Evolutionary conservation across 2,888 invertebrate genomes (phyloP).

Genomic region (Drepana falcataria): DNA sequence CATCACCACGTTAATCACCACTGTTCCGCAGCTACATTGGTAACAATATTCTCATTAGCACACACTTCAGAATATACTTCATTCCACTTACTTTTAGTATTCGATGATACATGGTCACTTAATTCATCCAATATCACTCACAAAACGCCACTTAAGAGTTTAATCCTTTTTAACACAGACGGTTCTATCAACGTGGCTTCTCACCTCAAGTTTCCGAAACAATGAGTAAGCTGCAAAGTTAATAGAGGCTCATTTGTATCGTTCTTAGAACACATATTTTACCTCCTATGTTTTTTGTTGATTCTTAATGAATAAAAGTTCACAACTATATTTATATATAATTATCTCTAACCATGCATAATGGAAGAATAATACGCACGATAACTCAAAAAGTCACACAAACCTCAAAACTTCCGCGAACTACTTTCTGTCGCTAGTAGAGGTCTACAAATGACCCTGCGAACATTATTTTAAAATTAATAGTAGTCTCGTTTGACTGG

Average conservation of each 20-base stretch:
- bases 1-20: too few relatives aligned
- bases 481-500: background rate
- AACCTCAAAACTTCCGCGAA: background rate
- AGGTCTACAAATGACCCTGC: background rate
- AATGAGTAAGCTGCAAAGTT: constrained; percentile 6
- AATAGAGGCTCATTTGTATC: constrained; percentile 5
- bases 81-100: background rate
- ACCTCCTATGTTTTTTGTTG: constrained; percentile 1
- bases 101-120: background rate
- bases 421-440: background rate
- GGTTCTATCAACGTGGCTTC: constrained; percentile 3
- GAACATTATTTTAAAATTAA: background rate
- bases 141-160: background rate
- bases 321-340: background rate
- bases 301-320: background rate
- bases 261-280: constrained; percentile 4
- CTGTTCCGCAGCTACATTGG: too few relatives aligned
- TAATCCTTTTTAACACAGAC: background rate
- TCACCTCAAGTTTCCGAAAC: constrained; percentile 2
- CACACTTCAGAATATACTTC: background rate
- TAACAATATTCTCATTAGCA: too few relatives aligned
- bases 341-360: background rate
- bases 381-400: background rate
- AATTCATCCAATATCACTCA: background rate
- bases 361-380: background rate